These are phyloP conservation scores for Dryobota labecula DNA, from an alignment of 2,888 invertebrate species.

Conservation along the genomic window DNA sequence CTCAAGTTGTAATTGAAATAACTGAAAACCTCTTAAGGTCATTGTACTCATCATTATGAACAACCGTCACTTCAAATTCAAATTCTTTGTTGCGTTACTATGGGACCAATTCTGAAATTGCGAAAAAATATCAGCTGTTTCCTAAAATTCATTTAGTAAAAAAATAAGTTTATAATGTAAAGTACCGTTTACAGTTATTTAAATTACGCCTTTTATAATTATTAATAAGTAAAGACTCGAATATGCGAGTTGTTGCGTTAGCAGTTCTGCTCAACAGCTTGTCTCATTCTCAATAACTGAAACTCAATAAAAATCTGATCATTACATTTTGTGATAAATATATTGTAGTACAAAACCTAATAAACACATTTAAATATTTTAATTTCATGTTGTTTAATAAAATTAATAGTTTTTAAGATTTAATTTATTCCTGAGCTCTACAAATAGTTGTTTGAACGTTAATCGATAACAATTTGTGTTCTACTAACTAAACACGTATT, in stretches of 20 bases:
- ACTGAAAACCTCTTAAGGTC: neutral
- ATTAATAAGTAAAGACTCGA: neutral
- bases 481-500: neutral
- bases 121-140: neutral
- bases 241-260: neutral
- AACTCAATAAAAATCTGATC: neutral
- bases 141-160: neutral
- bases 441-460: neutral
- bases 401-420: neutral
- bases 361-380: neutral
- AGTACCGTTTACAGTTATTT: neutral
- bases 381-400: neutral
- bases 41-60: neutral
- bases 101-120: neutral
- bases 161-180: too few species aligned
- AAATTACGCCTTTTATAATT: neutral
- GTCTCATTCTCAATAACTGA: neutral
- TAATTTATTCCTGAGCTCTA: conserved; percentile 1
- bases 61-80: too few species aligned
- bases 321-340: conserved; percentile 14
- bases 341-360: conserved; percentile 33
- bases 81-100: too few species aligned
- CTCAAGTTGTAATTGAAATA: neutral
- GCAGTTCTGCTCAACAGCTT: neutral
- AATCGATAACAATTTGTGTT: neutral